A percentile compares a stretch with the other conserved stretches of the same genome.
Conservation (phyloP, 1,140 invertebrate genomes). For the Bombus haemorrhoidalis region DNA sequence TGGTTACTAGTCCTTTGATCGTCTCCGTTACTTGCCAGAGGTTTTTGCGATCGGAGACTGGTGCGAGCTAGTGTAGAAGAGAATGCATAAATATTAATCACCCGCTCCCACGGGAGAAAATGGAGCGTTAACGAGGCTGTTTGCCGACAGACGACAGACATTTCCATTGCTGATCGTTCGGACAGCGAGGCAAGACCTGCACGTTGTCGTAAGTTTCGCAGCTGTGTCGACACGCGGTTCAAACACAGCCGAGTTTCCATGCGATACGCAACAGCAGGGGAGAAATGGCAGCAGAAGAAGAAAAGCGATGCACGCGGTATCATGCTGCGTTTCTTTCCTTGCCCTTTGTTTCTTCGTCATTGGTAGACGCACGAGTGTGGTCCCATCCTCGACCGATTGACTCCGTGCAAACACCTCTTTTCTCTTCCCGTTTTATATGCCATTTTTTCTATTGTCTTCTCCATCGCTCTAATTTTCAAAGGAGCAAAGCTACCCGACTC, state of each 20-base stretch:
- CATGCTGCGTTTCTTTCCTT: slow-evolving; percentile 15
- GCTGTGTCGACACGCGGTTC: slow-evolving; percentile 50
- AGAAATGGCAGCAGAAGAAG: slow-evolving; percentile 14
- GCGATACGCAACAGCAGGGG: slow-evolving; percentile 19
- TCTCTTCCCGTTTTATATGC: background rate
- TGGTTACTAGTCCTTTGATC: background rate
- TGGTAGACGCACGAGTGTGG: slow-evolving; percentile 10
- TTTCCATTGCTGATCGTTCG: slow-evolving; percentile 56
- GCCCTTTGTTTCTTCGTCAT: background rate
- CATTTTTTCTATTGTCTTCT: background rate
- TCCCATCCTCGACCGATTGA: background rate
- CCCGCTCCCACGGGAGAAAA: background rate
- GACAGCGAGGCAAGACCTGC: background rate
- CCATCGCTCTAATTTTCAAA: background rate
- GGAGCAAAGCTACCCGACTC: background rate
- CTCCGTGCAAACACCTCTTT: background rate
- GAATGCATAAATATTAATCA: slow-evolving; percentile 29
- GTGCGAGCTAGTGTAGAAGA: background rate
- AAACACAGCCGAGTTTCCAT: slow-evolving; percentile 41
- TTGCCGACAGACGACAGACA: slow-evolving; percentile 19
- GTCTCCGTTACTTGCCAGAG: background rate
- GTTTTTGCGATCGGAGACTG: background rate
- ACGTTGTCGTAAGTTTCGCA: slow-evolving; percentile 31
- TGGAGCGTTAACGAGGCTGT: slow-evolving; percentile 50
- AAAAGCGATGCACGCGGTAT: background rate